phyloP scores from a whole-genome alignment of 2,113 vertebrate species.

The Recurvirostra avosetta region DNA sequence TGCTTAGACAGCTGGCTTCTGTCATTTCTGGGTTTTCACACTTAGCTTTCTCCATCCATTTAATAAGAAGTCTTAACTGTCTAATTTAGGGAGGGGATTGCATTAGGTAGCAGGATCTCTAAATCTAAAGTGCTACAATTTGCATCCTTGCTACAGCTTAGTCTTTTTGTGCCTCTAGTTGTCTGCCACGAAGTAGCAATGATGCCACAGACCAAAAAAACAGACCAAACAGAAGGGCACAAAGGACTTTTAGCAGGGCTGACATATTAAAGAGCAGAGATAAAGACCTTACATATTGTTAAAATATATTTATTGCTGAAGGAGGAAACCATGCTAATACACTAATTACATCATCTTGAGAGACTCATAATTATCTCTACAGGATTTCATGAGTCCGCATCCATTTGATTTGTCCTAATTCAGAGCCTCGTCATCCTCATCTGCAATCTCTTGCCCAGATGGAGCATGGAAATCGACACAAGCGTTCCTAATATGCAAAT shows the following conservation, averaged over 20 bases:
- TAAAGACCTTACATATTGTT: not conserved
- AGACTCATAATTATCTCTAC: constrained; percentile 50
- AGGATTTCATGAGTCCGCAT: constrained; percentile 29
- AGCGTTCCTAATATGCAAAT: constrained; percentile 30
- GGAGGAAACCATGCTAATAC: constrained; percentile 17
- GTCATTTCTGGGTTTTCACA: not conserved
- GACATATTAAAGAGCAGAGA: not conserved
- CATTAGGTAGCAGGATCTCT: not conserved
- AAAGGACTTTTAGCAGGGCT: not conserved
- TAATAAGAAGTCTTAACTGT: not conserved
- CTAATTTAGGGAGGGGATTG: not conserved
- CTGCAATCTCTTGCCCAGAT: constrained; percentile 33
- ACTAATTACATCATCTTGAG: constrained; percentile 33
- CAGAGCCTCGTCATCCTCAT: constrained; percentile 28
- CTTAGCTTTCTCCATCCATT: not conserved
- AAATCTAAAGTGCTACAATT: not conserved
- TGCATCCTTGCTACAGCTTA: not conserved
- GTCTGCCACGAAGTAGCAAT: not conserved
- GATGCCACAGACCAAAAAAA: not conserved
- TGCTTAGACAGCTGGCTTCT: not conserved
- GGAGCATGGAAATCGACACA: constrained; percentile 21
- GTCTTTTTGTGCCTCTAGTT: not conserved
- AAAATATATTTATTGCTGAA: constrained; percentile 21
- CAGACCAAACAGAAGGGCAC: not conserved
- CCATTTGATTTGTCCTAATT: constrained; percentile 51